Evolutionary conservation across 1,140 invertebrate species (phyloP), one percentile per base, ranked within the genome.

Genomic region (Drosophila leontia): DNA sequence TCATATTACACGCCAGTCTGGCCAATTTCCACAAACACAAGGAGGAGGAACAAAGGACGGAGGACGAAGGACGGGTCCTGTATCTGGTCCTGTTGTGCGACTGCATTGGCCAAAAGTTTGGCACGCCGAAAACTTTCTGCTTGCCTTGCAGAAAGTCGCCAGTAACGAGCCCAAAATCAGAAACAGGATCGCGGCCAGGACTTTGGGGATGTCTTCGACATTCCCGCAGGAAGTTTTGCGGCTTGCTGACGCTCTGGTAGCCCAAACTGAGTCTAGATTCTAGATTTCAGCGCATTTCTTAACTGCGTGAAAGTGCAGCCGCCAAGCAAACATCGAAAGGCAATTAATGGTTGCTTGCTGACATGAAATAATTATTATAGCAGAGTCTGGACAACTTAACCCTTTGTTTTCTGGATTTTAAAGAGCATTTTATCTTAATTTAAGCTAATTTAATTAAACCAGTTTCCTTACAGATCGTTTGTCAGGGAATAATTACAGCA

Each of bases 61-160:
- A 12, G 26, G 29, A 39, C 34, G 51, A 6, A 0, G 17, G n/a
- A 19, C 48, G 19, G 29, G 41, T 26, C 35, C 35, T 56, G 37
- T 48, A n/a, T 53, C 57, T 17, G 48, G 53, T 50, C 48, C 19
- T 50, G 48, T 64, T 55, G 55, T 72, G 62, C 53, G 60, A 64
- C 71, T 76, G 79, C 79, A 81, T 62, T 76, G 71, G 64, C 78
- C 60, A 67, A 81, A 85, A 82, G 75, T 85, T 85, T 70, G 67
- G 65, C 42, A 63, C 64, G 78, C 48, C 75, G 69, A 71, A 86
- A 86, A 86, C 70, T 82, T 85, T 82, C 50, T 51, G 57, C 78
- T 63, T 64, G 68, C 68, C 78, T 64, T 80, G 67, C 77, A 72
- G 70, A 67, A 80, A 64, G 63, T 56, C 53, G 55, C 51, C 59